These are phyloP conservation scores for Pollenia amentaria DNA, from an alignment of 2,888 invertebrate genomes.

Conservation along the genomic window DNA sequence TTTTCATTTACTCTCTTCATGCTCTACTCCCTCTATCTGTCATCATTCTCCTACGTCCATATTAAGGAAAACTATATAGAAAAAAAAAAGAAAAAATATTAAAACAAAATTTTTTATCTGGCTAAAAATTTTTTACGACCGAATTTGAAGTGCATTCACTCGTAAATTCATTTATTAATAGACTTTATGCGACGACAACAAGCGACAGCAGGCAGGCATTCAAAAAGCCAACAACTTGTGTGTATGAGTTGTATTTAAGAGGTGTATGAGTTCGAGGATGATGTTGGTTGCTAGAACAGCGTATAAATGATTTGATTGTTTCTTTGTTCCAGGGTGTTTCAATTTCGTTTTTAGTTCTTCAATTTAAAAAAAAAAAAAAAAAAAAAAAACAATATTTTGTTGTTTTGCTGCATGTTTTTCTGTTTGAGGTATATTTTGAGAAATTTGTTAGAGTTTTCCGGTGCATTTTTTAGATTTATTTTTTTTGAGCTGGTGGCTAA, in stretches of 20 bases:
- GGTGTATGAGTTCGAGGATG: background rate
- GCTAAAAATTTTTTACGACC: slow-evolving; percentile 72
- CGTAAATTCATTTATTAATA: slow-evolving; percentile 83
- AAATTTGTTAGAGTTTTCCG: slow-evolving; percentile 38
- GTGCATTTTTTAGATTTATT: slow-evolving; percentile 36
- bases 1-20: slow-evolving; percentile 61
- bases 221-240: background rate
- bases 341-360: slow-evolving; percentile 52
- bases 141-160: slow-evolving; percentile 78
- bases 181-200: slow-evolving; percentile 47
- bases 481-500: slow-evolving; percentile 19
- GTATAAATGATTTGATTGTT: slow-evolving; percentile 40
- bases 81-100: slow-evolving; percentile 60
- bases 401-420: slow-evolving; percentile 6
- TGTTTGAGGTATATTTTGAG: slow-evolving; percentile 42
- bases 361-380: slow-evolving; percentile 3
- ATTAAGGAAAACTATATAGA: slow-evolving; percentile 32
- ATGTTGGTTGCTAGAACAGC: background rate
- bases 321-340: slow-evolving; percentile 42
- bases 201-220: slow-evolving; percentile 8
- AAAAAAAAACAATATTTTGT: background rate
- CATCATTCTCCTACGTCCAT: background rate
- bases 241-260: background rate
- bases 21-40: background rate
- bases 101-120: slow-evolving; percentile 24